Evolutionary conservation across 2,888 invertebrate species (phyloP), one percentile per base, ranked within the genome.

Genomic region (Amiota mariae): DNA sequence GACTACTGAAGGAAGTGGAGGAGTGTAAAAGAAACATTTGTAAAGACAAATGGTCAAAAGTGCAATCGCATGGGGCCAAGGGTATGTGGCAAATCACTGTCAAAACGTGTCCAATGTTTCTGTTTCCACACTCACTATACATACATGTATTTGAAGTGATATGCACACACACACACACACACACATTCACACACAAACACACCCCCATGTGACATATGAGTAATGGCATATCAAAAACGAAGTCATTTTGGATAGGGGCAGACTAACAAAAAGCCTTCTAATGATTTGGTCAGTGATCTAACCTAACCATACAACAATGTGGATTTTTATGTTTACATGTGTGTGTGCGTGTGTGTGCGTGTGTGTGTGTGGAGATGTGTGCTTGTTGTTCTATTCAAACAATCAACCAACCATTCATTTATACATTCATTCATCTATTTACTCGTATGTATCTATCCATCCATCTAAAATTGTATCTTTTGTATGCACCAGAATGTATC

Each of bases 161-260:
- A 6, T 36, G 36, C 36, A 36, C 36, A 6, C 36, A 36, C 24
- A 24, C 24, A 24, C 24, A n/a, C n/a, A n/a, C n/a, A n/a, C n/a
- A n/a, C n/a, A n/a, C n/a, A n/a, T n/a, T n/a, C 36, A 6, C 36
- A 36, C 24, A 24, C 24, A 24, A 24, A 24, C 24, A 2, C 24
- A 1, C 24, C 24, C 24, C 24, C 24, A 24, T 24, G 24, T 57
- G 57, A 15, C 57, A 15, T 57, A 57, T 18, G 15, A 57, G 57
- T 57, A 57, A 18, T 57, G 57, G 57, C 57, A 57, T 15, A 57
- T 57, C 57, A 57, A 57, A 57, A 57, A 13, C n/a, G 57, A 11
- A 57, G 11, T 9, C 57, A 57, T 24, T 24, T 24, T 24, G 13
- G 57, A 57, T 10, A 15, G 9, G 8, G 8, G n/a, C 13, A 11